A percentile compares a stretch with the other conserved stretches of the same genome.
Evolutionary conservation across 2,888 invertebrate species (phyloP).

Genomic region (Eupsilia transversa): DNA sequence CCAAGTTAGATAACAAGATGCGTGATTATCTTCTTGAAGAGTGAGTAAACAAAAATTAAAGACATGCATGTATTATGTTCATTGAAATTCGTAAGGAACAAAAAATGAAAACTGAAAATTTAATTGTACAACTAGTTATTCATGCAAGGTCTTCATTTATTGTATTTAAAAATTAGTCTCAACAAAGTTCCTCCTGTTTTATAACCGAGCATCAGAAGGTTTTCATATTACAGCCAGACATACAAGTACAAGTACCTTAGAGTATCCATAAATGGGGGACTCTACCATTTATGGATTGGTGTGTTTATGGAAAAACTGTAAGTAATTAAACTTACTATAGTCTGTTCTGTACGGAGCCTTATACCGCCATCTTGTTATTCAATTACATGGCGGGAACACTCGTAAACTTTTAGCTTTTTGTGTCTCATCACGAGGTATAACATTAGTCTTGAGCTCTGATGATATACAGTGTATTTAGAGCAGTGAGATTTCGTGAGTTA

Average conservation of each 20-base stretch:
- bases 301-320: background rate
- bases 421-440: slow-evolving; percentile 61
- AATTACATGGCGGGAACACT: slow-evolving; percentile 68
- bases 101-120: too few relatives aligned
- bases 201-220: background rate
- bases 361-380: slow-evolving; percentile 66
- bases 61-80: too few relatives aligned
- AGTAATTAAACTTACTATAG: background rate
- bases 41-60: too few relatives aligned
- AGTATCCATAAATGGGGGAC: background rate
- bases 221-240: background rate
- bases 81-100: too few relatives aligned
- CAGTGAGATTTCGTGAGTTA: background rate
- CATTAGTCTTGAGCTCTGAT: slow-evolving; percentile 49
- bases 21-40: background rate
- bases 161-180: background rate
- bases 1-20: background rate
- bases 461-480: slow-evolving; percentile 31
- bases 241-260: background rate
- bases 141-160: background rate
- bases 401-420: slow-evolving; percentile 62
- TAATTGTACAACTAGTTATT: background rate
- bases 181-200: background rate
- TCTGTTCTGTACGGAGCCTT: slow-evolving; percentile 52
- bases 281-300: background rate